phyloP scores from a whole-genome alignment of 2,797 vertebrate species.

The Nyctibius grandis region DNA sequence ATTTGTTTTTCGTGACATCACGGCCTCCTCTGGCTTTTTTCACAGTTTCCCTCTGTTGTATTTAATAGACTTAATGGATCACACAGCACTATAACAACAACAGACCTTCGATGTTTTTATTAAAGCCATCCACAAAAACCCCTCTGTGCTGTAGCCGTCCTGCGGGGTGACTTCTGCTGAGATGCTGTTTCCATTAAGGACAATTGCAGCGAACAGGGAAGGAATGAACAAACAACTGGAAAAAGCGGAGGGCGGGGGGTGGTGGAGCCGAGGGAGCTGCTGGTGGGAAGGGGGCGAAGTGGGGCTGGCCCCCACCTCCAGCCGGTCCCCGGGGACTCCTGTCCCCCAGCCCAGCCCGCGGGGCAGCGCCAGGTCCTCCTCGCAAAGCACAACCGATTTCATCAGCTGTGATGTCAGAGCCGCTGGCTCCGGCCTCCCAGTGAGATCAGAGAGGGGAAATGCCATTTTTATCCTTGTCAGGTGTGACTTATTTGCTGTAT shows the following conservation, averaged over 20 bases:
- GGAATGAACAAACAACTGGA: constrained; percentile 46
- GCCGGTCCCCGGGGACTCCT: not conserved
- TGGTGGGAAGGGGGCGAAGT: not conserved
- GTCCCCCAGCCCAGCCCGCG: not conserved
- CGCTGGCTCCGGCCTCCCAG: not conserved
- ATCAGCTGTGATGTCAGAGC: not conserved
- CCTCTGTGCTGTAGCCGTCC: constrained; percentile 52
- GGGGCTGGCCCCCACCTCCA: not conserved
- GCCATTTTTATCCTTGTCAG: not conserved
- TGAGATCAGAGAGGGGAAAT: not conserved
- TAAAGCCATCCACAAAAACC: constrained; percentile 68
- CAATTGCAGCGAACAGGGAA: constrained; percentile 40
- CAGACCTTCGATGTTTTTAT: constrained; percentile 67
- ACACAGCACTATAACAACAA: constrained; percentile 65
- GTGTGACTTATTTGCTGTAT: not conserved
- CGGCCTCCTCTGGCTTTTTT: constrained; percentile 61
- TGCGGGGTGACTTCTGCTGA: constrained; percentile 48
- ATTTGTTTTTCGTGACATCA: constrained; percentile 55
- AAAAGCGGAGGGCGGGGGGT: not conserved
- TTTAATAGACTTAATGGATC: constrained; percentile 69
- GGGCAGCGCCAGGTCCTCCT: not conserved
- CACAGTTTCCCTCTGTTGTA: constrained; percentile 56
- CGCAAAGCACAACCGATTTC: not conserved
- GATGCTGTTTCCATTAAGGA: constrained; percentile 63
- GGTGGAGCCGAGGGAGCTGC: not conserved